Evolutionary conservation across 92 coral and sea anemone species (phyloP), one percentile per base, ranked within the genome.

Genomic region (Phymanthus crucifer): DNA sequence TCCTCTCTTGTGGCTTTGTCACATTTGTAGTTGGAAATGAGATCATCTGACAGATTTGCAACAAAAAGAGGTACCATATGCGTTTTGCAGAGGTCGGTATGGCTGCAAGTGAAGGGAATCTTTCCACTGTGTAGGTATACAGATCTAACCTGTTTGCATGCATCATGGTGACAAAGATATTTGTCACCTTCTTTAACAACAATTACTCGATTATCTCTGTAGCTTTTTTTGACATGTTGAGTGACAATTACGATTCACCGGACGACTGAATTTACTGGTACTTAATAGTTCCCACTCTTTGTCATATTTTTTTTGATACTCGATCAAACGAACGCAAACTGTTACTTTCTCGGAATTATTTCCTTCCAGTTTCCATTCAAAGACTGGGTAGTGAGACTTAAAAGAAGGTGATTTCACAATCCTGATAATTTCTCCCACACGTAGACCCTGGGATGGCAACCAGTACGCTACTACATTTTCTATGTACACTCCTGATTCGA

Each of bases 381-480:
- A 86, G 24, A 86, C 73, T 1, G 89, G 89, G 80, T 38, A 81
- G 56, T 65, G 57, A 0, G 90, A 86, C 24, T 86, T 86, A 31
- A 76, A n/a, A 14, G 90, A 86, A 2, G 90, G 83, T 8, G 79
- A 81, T 21, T 69, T 40, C 6, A 81, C 57, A 26, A 86, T 70
- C 29, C 86, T 57, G 6, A 81, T 45, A 45, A 81, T 18, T 40
- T 33, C 52, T 3, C 83, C 90, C 37, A 80, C 79, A 3, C 47
- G 78, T 9, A 86, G 45, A 35, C 86, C 82, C 26, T 75, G 72
- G 0, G 86, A 71, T 33, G 90, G 77, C 32, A 72, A 21, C 77
- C 77, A 40, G 4, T n/a, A n/a, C n/a, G n/a, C n/a, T n/a, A n/a
- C n/a, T n/a, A n/a, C n/a, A n/a, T n/a, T n/a, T n/a, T n/a, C n/a